Percentiles rank a stretch among this genome's conserved stretches.
These are phyloP conservation scores for Steinernema feltiae DNA, from an alignment of 1,140 invertebrate genomes.

Conservation along the genomic window DNA sequence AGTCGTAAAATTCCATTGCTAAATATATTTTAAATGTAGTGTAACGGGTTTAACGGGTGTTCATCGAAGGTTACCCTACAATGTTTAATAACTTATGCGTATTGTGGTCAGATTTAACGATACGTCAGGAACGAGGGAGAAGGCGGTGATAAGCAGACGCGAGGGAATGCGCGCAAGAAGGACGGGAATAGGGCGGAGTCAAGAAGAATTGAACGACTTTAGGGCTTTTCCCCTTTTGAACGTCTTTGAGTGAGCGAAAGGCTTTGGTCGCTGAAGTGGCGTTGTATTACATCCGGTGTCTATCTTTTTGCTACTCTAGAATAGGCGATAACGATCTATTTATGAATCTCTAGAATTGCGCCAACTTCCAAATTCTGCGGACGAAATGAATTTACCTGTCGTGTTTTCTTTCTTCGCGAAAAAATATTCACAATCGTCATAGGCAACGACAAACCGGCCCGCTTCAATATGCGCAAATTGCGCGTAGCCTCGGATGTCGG, in stretches of 20 bases:
- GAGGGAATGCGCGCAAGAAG: neutral
- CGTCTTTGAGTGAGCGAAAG: slow-evolving; percentile 15
- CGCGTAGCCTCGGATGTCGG: no score
- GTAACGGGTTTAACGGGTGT: neutral
- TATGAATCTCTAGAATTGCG: no score
- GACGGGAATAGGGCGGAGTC: neutral
- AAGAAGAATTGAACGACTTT: neutral
- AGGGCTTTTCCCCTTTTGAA: slow-evolving; percentile 15
- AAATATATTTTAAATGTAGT: neutral
- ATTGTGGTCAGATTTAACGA: neutral
- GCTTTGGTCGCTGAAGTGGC: neutral
- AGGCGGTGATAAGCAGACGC: neutral
- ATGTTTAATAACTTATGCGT: neutral
- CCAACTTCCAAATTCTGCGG: no score
- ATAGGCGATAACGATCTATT: no score
- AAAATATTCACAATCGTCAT: no score
- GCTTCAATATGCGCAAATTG: no score
- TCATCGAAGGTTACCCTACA: neutral
- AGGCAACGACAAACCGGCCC: no score
- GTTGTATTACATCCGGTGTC: slow-evolving; percentile 13
- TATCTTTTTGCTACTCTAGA: neutral
- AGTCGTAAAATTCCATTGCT: neutral
- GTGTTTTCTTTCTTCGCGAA: no score
- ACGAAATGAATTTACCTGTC: no score
- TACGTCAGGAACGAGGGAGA: neutral